phyloP scores from a whole-genome alignment of 2,888 invertebrate species.

The Cataglyphis cursor region DNA sequence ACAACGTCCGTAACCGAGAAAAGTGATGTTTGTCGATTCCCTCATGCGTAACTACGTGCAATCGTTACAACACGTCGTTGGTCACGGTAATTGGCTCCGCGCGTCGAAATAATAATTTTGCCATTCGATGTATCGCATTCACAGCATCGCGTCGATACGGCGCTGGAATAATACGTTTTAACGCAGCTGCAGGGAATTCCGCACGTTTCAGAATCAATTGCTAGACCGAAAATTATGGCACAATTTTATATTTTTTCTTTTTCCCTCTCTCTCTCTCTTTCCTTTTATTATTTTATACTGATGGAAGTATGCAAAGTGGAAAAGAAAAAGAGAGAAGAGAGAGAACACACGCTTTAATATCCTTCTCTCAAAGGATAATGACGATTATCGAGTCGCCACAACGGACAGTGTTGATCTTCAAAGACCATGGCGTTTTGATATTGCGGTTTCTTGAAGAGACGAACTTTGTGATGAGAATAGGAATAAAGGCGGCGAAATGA shows the following conservation, averaged over 20 bases:
- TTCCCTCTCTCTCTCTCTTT: neutral
- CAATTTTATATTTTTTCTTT: neutral
- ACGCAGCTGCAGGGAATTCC: conserved; percentile 26
- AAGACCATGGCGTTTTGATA: conserved; percentile 19
- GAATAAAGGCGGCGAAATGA: neutral
- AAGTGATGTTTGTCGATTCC: conserved; percentile 28
- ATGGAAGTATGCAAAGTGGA: neutral
- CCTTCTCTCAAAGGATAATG: conserved; percentile 2
- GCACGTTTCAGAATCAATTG: conserved; percentile 45
- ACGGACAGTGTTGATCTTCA: conserved; percentile 13
- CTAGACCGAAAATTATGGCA: conserved; percentile 10
- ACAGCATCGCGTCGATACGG: conserved; percentile 13
- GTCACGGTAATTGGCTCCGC: conserved; percentile 47
- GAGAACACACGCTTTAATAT: neutral
- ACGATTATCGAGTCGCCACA: conserved; percentile 32
- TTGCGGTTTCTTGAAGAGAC: conserved; percentile 37
- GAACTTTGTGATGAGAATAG: conserved; percentile 13
- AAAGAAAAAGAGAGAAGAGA: neutral
- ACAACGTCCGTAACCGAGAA: conserved; percentile 16
- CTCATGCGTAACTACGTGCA: conserved; percentile 36
- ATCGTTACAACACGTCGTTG: conserved; percentile 50
- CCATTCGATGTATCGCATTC: conserved; percentile 39
- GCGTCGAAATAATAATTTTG: conserved; percentile 52
- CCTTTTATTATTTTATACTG: neutral
- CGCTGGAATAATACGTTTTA: conserved; percentile 31